Evolutionary conservation across 2,797 vertebrate species (phyloP).

Genomic region (Carduelis carduelis): DNA sequence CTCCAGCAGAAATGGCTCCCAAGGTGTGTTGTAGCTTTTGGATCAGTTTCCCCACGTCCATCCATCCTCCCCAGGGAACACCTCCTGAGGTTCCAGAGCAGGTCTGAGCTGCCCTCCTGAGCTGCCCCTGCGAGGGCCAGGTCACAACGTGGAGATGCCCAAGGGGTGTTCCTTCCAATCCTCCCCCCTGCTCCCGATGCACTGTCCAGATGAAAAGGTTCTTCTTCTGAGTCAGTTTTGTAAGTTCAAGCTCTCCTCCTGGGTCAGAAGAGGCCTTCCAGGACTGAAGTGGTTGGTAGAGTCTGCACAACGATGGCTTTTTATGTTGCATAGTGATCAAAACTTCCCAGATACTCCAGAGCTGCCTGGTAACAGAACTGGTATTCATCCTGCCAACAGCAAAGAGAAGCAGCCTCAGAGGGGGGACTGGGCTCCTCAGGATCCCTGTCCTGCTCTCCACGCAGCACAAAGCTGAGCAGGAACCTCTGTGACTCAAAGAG

Average conservation of each 20-base stretch:
- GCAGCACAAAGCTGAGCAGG: background rate
- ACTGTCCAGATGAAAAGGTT: constrained; percentile 70
- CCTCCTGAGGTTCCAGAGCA: constrained; percentile 88
- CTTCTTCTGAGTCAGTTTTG: constrained; percentile 69
- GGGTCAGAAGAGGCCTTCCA: constrained; percentile 83
- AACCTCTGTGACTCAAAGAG: background rate
- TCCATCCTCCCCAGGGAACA: constrained; percentile 80
- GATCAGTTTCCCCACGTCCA: constrained; percentile 9
- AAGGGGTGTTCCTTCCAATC: constrained; percentile 42
- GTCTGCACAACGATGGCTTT: constrained; percentile 86
- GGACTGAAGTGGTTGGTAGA: constrained; percentile 73
- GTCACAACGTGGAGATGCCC: constrained; percentile 55
- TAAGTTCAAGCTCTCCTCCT: constrained; percentile 83
- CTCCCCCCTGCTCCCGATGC: constrained; percentile 56
- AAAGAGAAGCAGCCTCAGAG: background rate
- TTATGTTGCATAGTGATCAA: constrained; percentile 99
- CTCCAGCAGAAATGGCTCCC: constrained; percentile 29
- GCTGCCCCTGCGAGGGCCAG: constrained; percentile 71
- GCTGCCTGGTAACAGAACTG: constrained; percentile 99
- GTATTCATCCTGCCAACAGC: constrained; percentile 88
- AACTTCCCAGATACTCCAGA: constrained; percentile 98
- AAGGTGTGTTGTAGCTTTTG: constrained; percentile 29
- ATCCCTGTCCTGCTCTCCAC: background rate
- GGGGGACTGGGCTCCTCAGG: accelerated
- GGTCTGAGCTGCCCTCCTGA: constrained; percentile 66